Conservation (phyloP, 2,888 invertebrate species). For the Lasius fuliginosus region DNA sequence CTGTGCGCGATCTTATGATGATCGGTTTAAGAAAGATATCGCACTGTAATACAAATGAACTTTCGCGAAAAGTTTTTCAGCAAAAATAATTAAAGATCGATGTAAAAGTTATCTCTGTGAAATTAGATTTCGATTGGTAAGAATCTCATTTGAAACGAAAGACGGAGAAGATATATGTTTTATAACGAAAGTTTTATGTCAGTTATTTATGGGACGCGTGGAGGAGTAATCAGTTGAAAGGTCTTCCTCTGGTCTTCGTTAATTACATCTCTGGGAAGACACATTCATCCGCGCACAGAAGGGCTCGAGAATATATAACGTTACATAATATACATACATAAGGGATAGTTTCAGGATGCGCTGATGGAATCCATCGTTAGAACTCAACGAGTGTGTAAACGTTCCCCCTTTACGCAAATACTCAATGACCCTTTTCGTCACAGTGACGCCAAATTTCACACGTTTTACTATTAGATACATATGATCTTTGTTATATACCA, state of each 20-base stretch:
- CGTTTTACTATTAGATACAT: neutral
- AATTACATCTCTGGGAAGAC: conserved; percentile 9
- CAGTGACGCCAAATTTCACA: neutral
- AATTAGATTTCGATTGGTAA: neutral
- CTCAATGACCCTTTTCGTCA: neutral
- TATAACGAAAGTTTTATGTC: conserved; percentile 1
- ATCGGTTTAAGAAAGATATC: conserved; percentile 20
- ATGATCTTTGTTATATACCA: neutral
- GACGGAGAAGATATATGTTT: neutral
- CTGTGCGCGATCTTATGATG: neutral
- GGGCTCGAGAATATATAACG: neutral
- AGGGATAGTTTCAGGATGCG: neutral
- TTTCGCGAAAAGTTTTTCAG: neutral
- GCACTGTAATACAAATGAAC: conserved; percentile 5
- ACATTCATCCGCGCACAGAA: neutral
- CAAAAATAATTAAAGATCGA: conserved; percentile 20
- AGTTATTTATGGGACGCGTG: neutral
- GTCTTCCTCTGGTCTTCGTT: neutral
- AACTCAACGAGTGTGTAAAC: neutral
- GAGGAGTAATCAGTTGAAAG: conserved; percentile 4
- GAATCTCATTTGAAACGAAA: neutral
- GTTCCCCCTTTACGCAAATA: neutral
- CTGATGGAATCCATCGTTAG: neutral
- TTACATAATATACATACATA: neutral
- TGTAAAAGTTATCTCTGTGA: neutral